Base-by-base conservation (phyloP, 2,888 invertebrate species). In the Kryphioiulus occultus region DNA sequence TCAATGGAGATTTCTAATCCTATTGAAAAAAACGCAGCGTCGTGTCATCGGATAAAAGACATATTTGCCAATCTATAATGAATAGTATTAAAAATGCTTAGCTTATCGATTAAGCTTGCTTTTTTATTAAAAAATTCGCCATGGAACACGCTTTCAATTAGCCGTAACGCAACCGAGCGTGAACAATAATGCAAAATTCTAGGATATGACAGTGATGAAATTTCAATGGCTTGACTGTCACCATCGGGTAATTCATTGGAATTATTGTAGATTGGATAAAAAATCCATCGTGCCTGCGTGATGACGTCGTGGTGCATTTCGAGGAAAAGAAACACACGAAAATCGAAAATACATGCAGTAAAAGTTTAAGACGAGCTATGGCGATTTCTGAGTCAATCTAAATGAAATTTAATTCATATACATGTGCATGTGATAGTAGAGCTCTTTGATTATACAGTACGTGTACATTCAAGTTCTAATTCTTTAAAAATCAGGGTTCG, bases 81-180 rank as follows among this genome's bases (percentile, higher is more conserved):
- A 85, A 85, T 85, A 22, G 44, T 85, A 85, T 85, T 85, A 85
- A 85, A 85, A 85, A 85, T 85, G 85, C 85, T 85, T 85, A 85
- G 26, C 85, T 42, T 85, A 85, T 85, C 44, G 85, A 85, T 85
- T 85, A 85, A 44, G 22, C 15, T n/a, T 44, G 39, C 39, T 85
- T 85, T 85, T 85, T 85, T 85, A 19, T 1, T 85, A 26, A 1
- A 42, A 85, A 85, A 85, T 42, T 85, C 85, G 39, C 26, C 19
- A 10, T 35, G 26, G 26, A 78, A 78, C 78, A 78, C 78, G 78
- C 78, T 78, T 78, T 78, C 78, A 78, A 78, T 78, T 78, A 78
- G 78, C 78, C 78, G 78, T 78, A 30, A 78, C 30, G 78, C 78
- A 30, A 32, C 30, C 30, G 30, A 30, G 78, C 30, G 78, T 32